Evolutionary conservation across 2,888 invertebrate species (phyloP), one percentile per base, ranked within the genome.

Genomic region (Keiferia lycopersicella): DNA sequence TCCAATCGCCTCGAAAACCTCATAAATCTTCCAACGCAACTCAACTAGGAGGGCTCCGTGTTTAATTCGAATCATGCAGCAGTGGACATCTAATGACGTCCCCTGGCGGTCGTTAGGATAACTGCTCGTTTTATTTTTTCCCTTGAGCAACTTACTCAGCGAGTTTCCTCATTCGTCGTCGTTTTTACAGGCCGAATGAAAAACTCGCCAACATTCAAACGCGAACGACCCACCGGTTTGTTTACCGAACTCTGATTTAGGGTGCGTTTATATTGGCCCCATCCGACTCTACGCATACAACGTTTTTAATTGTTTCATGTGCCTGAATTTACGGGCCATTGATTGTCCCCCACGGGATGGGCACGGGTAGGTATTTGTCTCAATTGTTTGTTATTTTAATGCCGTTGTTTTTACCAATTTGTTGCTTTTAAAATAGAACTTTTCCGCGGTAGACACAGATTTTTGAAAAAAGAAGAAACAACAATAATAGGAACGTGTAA

Each of bases 81-180:
- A 78, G 59, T 79, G 82, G 84, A 83, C 84, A 84, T 81, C 83
- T 87, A 88, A 87, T 83, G 87, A 83, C 81, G 79, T 86, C 87
- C 86, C 86, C 71, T 78, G 86, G 75, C 80, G 83, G 80, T 87
- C 87, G 85, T 87, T 86, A 87, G 73, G 77, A 71, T 69, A 77
- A 73, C 72, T 82, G 72, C 77, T 81, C 85, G 80, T 84, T 87
- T 87, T 84, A 83, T 84, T 86, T 86, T 83, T 84, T 85, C 83
- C 85, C 83, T 75, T 74, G 80, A 82, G 84, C 80, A 80, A 81
- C 79, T 85, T 80, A 83, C 81, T 86, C 85, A 85, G 86, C 85
- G 77, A 75, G 73, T 79, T 77, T 77, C 72, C 73, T 79, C 75
- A 79, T 81, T 75, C 77, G 75, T 71, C 75, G 69, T 72, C 73